These are phyloP conservation scores for Poeciliopsis turrubarensis DNA, from an alignment of 2,113 vertebrate genomes.

Conservation along the genomic window DNA sequence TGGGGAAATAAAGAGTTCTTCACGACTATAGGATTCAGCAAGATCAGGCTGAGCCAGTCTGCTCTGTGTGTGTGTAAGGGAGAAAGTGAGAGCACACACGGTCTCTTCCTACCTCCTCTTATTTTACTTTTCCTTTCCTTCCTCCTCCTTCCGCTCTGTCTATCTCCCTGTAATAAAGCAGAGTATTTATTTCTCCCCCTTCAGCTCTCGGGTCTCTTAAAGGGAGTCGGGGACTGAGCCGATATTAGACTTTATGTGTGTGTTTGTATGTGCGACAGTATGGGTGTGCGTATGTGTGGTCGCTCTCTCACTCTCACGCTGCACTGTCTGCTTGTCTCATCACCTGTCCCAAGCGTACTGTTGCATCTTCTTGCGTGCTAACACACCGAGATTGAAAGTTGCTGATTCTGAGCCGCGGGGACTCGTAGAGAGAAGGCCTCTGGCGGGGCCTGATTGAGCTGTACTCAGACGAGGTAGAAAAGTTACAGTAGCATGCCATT, in stretches of 20 bases:
- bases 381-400: slow-evolving; percentile 77
- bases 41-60: slow-evolving; percentile 52
- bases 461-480: slow-evolving; percentile 77
- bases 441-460: slow-evolving; percentile 77
- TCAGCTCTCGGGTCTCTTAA: slow-evolving; percentile 71
- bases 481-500: slow-evolving; percentile 76
- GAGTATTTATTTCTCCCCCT: slow-evolving; percentile 78
- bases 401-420: slow-evolving; percentile 75
- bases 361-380: slow-evolving; percentile 76
- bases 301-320: slow-evolving; percentile 52
- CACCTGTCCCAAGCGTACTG: slow-evolving; percentile 73
- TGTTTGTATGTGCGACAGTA: slow-evolving; percentile 21
- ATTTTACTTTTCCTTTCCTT: slow-evolving; percentile 49
- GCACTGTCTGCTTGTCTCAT: slow-evolving; percentile 74
- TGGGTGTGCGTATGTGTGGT: slow-evolving; percentile 9
- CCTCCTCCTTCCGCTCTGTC: slow-evolving; percentile 44
- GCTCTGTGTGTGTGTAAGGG: slow-evolving; percentile 13
- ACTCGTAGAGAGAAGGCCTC: slow-evolving; percentile 72
- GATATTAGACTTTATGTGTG: slow-evolving; percentile 72
- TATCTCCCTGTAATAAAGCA: slow-evolving; percentile 77
- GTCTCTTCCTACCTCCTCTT: slow-evolving; percentile 51
- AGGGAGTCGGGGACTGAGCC: slow-evolving; percentile 70
- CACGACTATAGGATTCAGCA: slow-evolving; percentile 62
- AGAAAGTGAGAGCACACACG: slow-evolving; percentile 6
- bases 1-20: slow-evolving; percentile 73